A percentile compares a stretch with the other conserved stretches of the same genome.
These are phyloP conservation scores for Clupea harengus DNA, from an alignment of 2,113 vertebrate species.

Conservation along the genomic window DNA sequence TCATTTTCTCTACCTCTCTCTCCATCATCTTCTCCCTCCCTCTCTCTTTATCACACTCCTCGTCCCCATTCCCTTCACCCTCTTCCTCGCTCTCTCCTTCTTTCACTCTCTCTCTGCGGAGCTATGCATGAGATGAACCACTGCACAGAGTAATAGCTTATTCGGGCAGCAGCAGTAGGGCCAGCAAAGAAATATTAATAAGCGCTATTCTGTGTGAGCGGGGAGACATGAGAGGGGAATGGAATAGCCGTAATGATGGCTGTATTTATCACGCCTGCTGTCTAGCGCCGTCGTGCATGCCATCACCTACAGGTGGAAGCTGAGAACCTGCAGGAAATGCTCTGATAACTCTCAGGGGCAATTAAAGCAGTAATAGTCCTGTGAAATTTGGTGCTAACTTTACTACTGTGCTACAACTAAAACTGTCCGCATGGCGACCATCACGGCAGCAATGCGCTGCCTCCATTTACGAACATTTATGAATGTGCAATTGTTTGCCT, in stretches of 20 bases:
- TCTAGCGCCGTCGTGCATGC: background rate
- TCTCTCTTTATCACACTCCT: background rate
- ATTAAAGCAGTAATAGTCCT: background rate
- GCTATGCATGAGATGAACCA: slow-evolving; percentile 32
- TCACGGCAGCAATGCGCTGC: too few species aligned
- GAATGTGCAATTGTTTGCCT: too few species aligned
- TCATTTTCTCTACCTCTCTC: background rate
- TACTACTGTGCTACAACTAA: too few species aligned
- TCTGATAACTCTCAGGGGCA: background rate
- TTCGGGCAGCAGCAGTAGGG: background rate
- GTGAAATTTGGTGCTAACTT: too few species aligned
- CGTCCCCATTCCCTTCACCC: background rate
- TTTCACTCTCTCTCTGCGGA: background rate
- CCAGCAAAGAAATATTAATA: slow-evolving; percentile 31
- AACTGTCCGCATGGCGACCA: too few species aligned
- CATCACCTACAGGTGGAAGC: too few species aligned
- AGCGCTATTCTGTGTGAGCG: background rate
- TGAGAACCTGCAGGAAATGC: too few species aligned
- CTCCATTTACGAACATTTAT: too few species aligned
- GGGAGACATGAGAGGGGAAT: background rate
- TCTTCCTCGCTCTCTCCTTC: background rate
- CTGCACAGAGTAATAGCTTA: slow-evolving; percentile 35
- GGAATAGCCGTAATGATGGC: background rate
- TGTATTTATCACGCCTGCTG: background rate
- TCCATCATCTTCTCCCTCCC: background rate